Percentiles rank a stretch among this genome's conserved stretches.
Conservation (phyloP, 2,888 invertebrate genomes). For the Microctonus brassicae region DNA sequence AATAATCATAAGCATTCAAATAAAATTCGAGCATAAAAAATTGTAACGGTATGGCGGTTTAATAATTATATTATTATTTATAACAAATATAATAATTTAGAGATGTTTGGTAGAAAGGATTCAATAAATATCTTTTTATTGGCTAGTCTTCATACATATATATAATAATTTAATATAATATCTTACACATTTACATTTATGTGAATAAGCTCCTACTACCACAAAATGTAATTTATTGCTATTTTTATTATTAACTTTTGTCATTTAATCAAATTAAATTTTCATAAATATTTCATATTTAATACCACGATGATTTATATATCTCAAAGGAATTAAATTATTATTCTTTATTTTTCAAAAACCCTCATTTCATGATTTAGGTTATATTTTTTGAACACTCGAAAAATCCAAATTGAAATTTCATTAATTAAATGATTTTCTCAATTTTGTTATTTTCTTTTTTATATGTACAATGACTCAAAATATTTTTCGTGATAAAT, state of each 20-base stretch:
- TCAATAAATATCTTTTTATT: background rate
- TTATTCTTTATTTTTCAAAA: too few relatives aligned
- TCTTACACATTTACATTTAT: background rate
- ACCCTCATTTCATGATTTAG: too few relatives aligned
- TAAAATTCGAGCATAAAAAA: background rate
- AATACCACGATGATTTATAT: too few relatives aligned
- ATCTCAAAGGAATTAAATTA: too few relatives aligned
- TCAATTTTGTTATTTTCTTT: background rate
- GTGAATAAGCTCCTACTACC: background rate
- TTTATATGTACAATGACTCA: conserved; percentile 14
- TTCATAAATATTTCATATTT: background rate
- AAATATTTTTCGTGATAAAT: conserved; percentile 30
- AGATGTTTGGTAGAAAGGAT: background rate
- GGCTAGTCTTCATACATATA: background rate
- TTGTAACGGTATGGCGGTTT: background rate
- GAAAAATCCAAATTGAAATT: background rate
- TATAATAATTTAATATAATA: background rate
- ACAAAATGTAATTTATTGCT: background rate
- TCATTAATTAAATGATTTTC: background rate
- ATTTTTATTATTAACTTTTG: background rate
- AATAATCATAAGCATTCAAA: background rate
- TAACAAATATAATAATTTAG: background rate
- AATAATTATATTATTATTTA: too few relatives aligned
- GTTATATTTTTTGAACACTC: background rate
- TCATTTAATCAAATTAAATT: background rate